Evolutionary conservation across 2,797 vertebrate genomes (phyloP).

Genomic region (Balearica regulorum): DNA sequence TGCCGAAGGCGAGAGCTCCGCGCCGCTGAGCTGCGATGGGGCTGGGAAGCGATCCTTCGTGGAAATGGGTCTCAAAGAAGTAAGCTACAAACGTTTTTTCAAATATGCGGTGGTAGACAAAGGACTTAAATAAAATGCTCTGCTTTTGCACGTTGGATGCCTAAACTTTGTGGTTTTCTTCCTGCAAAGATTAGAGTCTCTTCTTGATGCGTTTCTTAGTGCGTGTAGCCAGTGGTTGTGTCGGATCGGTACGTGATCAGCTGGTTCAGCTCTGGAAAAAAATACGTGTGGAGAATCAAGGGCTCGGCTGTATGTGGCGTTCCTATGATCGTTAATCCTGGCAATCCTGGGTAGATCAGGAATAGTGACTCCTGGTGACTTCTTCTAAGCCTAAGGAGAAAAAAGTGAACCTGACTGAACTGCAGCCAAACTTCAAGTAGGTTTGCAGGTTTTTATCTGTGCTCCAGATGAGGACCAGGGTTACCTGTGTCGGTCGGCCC

Average conservation of each 20-base stretch:
- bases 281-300: background rate
- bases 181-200: background rate
- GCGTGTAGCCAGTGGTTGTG: background rate
- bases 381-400: background rate
- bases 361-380: background rate
- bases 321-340: background rate
- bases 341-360: background rate
- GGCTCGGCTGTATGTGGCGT: accelerated
- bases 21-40: background rate
- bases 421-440: background rate
- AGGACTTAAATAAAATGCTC: background rate
- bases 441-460: background rate
- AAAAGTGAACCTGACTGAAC: background rate
- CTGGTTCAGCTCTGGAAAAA: background rate
- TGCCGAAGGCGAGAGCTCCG: accelerated
- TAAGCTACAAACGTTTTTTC: background rate
- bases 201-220: background rate
- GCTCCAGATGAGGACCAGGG: background rate
- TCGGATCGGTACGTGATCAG: background rate
- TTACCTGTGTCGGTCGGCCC: accelerated
- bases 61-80: background rate
- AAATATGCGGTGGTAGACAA: background rate
- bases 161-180: background rate
- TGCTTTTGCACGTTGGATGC: background rate
- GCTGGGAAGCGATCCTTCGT: background rate